A percentile compares a stretch with the other conserved stretches of the same genome.
phyloP scores from a whole-genome alignment of 2,888 invertebrate genomes.

The Lasius platythorax region DNA sequence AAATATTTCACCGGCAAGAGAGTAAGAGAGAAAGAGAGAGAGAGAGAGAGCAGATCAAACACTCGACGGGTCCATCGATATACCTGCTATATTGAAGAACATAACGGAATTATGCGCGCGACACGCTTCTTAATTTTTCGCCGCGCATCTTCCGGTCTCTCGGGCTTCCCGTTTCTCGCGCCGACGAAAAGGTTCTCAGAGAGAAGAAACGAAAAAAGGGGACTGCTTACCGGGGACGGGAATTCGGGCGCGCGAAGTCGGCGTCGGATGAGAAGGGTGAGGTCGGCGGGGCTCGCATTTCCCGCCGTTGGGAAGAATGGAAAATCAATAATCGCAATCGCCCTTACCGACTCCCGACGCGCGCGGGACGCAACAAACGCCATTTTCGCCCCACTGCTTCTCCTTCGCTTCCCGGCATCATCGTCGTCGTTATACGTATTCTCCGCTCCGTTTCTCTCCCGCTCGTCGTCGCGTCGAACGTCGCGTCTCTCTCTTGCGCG shows the following conservation, averaged over 20 bases:
- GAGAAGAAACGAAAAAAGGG: background rate
- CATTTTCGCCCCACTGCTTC: conserved; percentile 43
- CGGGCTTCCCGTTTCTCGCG: no score
- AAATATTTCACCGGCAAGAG: background rate
- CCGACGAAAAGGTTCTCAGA: background rate
- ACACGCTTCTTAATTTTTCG: background rate
- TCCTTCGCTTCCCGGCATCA: background rate
- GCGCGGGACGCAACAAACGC: conserved; percentile 61
- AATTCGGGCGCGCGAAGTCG: background rate
- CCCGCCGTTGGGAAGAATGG: conserved; percentile 78
- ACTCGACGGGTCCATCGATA: background rate
- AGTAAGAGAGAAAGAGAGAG: background rate
- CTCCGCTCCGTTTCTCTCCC: conserved; percentile 17
- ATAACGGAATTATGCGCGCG: background rate
- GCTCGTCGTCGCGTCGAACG: background rate
- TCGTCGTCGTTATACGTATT: background rate
- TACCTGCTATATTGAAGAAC: background rate
- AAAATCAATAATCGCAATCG: conserved; percentile 82
- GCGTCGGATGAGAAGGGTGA: conserved; percentile 32
- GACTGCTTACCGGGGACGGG: background rate
- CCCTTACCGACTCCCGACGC: conserved; percentile 79
- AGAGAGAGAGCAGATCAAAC: background rate
- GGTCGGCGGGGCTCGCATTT: conserved; percentile 63
- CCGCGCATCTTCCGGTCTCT: background rate
- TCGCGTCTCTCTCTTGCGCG: conserved; percentile 31